phyloP scores from a whole-genome alignment of 2,113 vertebrate genomes.

The Numenius arquata region DNA sequence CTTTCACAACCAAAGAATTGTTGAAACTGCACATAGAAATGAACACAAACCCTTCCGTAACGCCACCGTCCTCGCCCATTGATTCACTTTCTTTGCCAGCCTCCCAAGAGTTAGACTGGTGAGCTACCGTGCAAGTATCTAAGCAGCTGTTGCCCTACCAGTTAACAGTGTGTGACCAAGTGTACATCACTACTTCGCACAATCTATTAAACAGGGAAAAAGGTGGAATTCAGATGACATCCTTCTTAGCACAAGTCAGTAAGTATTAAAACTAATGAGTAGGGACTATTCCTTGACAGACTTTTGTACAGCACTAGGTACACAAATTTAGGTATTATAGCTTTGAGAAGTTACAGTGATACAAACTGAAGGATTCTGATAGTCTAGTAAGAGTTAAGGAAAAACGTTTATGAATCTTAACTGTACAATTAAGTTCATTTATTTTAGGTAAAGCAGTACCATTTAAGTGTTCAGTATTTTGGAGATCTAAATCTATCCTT shows the following conservation, averaged over 20 bases:
- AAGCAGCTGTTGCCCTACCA: neutral
- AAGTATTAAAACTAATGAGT: neutral
- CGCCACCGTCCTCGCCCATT: neutral
- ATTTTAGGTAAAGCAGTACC: neutral
- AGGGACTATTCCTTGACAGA: neutral
- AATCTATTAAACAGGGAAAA: neutral
- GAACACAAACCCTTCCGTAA: neutral
- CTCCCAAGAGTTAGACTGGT: neutral
- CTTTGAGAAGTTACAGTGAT: neutral
- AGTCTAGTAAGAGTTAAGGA: neutral
- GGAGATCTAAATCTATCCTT: neutral
- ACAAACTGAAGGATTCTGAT: neutral
- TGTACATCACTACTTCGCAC: neutral
- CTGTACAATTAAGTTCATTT: neutral
- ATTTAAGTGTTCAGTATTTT: neutral
- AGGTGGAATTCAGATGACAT: neutral
- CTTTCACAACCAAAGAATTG: neutral
- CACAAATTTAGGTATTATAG: accelerated
- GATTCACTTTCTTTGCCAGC: neutral
- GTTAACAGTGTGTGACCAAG: neutral
- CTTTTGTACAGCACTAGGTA: neutral
- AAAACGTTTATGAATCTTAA: neutral
- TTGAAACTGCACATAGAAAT: neutral
- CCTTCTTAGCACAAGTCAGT: neutral
- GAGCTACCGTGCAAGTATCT: neutral